phyloP scores from a whole-genome alignment of 2,113 vertebrate genomes.

The Otus sunia region DNA sequence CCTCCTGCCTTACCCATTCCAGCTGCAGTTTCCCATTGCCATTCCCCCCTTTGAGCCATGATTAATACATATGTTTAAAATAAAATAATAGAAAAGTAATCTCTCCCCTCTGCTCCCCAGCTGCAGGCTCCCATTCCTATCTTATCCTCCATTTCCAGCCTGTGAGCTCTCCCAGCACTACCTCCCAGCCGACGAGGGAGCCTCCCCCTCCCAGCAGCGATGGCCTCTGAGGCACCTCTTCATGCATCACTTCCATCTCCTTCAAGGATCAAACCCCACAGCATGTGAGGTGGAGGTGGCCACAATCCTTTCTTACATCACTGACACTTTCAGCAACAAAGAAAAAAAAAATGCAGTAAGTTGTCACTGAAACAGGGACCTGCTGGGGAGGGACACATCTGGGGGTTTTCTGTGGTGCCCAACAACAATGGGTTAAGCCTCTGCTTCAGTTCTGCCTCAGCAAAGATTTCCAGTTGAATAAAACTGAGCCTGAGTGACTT shows the following conservation, averaged over 20 bases:
- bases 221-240: not conserved
- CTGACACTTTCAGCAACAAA: not conserved
- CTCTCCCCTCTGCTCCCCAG: conserved; percentile 41
- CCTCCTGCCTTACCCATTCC: conserved; percentile 51
- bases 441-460: not conserved
- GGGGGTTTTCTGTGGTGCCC: not conserved
- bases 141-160: conserved; percentile 27
- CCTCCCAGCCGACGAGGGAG: not conserved
- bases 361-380: not conserved
- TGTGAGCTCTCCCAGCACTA: not conserved
- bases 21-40: conserved; percentile 41
- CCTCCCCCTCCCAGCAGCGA: fast-evolving
- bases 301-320: not conserved
- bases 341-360: not conserved
- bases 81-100: conserved; percentile 58
- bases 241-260: not conserved
- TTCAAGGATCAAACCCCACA: not conserved
- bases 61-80: conserved; percentile 59
- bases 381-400: not conserved
- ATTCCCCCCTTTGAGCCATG: not conserved
- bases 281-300: not conserved
- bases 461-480: not conserved
- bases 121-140: conserved; percentile 46
- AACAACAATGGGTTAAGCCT: not conserved
- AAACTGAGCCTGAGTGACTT: not conserved